phyloP scores from a whole-genome alignment of 2,113 vertebrate genomes.

The Zootoca vivipara region DNA sequence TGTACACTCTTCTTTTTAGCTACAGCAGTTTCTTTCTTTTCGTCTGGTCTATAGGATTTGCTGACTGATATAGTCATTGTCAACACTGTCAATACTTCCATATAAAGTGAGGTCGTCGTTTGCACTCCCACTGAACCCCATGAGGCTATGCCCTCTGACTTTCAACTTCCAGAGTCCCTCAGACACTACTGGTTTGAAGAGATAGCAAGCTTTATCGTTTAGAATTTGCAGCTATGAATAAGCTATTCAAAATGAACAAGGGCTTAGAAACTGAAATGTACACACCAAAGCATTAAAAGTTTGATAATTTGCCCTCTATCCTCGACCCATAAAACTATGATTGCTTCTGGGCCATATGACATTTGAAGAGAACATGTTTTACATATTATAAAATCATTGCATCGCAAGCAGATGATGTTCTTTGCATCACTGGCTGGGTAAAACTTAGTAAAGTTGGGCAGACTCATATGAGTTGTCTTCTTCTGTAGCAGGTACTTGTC shows the following conservation, averaged over 20 bases:
- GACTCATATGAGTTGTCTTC: neutral
- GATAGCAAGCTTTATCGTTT: neutral
- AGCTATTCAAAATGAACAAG: neutral
- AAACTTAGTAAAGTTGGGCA: neutral
- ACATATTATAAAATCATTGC: neutral
- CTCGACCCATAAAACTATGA: neutral
- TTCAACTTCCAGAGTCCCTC: neutral
- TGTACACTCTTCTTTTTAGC: neutral
- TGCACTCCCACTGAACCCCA: neutral
- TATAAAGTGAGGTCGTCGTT: neutral
- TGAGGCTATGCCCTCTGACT: neutral
- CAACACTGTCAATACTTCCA: neutral
- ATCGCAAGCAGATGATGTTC: neutral
- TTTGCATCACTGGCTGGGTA: neutral
- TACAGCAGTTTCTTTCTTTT: neutral
- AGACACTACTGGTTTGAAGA: neutral
- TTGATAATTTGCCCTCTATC: neutral
- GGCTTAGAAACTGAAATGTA: neutral
- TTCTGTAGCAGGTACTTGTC: neutral
- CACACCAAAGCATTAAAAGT: neutral
- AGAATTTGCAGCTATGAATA: neutral
- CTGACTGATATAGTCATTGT: neutral
- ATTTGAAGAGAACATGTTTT: neutral
- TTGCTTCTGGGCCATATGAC: neutral
- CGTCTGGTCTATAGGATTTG: neutral